phyloP scores from a whole-genome alignment of 2,113 vertebrate genomes.

The Sporophila hypoxantha region DNA sequence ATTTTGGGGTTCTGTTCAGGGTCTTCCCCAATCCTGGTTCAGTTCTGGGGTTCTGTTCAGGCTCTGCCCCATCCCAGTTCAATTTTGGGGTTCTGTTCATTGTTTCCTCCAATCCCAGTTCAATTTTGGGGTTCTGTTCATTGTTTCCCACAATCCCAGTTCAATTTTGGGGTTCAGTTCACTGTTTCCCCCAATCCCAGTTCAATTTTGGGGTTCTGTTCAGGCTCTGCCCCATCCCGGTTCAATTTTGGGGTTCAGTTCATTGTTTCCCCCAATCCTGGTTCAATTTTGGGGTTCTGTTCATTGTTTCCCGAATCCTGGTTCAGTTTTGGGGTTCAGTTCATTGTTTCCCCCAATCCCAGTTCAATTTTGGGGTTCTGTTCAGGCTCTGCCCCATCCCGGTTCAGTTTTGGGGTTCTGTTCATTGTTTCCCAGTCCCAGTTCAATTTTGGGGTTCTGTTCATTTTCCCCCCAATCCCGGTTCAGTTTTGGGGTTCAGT shows the following conservation, averaged over 20 bases:
- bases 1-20: background rate
- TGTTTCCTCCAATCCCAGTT: too few species aligned
- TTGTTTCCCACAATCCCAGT: too few species aligned
- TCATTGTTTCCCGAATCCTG: background rate
- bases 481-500: background rate
- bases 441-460: background rate
- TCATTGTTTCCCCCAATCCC: background rate
- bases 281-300: background rate
- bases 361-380: background rate
- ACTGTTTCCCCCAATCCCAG: background rate
- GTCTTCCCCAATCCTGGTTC: background rate
- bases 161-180: background rate
- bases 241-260: rapidly evolving
- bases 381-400: rapidly evolving
- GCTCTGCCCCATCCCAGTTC: too few species aligned
- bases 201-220: background rate
- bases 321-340: too few species aligned
- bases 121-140: too few species aligned
- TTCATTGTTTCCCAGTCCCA: too few species aligned
- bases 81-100: too few species aligned
- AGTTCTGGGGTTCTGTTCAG: too few species aligned
- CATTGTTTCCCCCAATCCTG: too few species aligned
- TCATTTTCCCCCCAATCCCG: rapidly evolving
- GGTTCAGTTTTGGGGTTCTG: background rate
- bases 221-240: background rate